Conservation (phyloP, 2,888 invertebrate species). For the Sisyra terminalis region DNA sequence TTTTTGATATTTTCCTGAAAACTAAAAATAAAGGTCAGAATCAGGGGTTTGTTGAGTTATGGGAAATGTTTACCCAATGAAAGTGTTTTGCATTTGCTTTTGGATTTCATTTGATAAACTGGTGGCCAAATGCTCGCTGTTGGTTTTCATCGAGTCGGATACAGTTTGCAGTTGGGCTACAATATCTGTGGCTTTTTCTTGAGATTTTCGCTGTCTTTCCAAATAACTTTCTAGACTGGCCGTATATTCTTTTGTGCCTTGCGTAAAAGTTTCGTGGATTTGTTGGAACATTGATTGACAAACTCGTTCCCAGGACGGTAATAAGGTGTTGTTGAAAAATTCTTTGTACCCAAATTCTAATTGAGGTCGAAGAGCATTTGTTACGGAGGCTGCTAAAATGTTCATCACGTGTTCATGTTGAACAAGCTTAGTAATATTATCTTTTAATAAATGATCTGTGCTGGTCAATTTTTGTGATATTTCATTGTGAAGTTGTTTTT, state of each 20-base stretch:
- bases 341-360: constrained; percentile 65
- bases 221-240: constrained; percentile 27
- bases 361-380: constrained; percentile 51
- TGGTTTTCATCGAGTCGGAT: constrained; percentile 23
- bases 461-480: constrained; percentile 52
- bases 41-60: constrained; percentile 3
- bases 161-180: constrained; percentile 25
- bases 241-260: constrained; percentile 69
- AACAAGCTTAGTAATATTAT: constrained; percentile 64
- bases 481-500: constrained; percentile 55
- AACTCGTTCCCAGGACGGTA: constrained; percentile 78
- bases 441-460: constrained; percentile 58
- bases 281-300: constrained; percentile 78
- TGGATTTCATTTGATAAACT: constrained; percentile 23
- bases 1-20: constrained; percentile 9
- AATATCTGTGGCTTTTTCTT: constrained; percentile 27
- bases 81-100: constrained; percentile 21
- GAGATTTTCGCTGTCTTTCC: constrained; percentile 25
- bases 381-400: constrained; percentile 48
- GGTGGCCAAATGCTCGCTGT: constrained; percentile 21
- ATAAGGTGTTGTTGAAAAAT: constrained; percentile 53
- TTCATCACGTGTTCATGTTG: constrained; percentile 67
- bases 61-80: constrained; percentile 19
- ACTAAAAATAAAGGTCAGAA: constrained; percentile 8
- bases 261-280: constrained; percentile 72